Percentiles rank a stretch among this genome's conserved stretches.
phyloP scores from a whole-genome alignment of 2,113 vertebrate species.

The Nerophis lumbriciformis region DNA sequence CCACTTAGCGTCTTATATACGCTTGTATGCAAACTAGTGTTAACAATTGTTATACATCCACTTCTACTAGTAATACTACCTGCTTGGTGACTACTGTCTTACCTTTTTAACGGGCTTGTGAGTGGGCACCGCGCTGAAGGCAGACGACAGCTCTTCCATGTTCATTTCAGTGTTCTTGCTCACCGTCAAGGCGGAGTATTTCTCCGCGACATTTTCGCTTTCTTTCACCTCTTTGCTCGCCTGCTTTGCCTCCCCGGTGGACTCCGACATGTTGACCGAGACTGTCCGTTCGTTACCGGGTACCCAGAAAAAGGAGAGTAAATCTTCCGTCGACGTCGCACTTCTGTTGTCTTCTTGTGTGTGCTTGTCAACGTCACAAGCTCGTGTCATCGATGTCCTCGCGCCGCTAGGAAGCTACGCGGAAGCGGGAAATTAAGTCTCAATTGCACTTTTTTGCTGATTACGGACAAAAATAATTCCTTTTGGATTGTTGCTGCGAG shows the following conservation, averaged over 20 bases:
- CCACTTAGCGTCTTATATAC: neutral
- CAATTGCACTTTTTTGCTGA: neutral
- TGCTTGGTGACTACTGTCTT: constrained; percentile 3
- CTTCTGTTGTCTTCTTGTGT: neutral
- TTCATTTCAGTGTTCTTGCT: constrained; percentile 66
- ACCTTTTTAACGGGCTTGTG: constrained; percentile 75
- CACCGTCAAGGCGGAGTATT: constrained; percentile 69
- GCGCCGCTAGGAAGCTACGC: constrained; percentile 26
- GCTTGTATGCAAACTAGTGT: no score
- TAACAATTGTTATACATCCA: no score
- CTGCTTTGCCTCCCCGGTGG: constrained; percentile 60
- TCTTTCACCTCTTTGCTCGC: constrained; percentile 73
- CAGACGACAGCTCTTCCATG: constrained; percentile 63
- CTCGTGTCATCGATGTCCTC: constrained; percentile 13
- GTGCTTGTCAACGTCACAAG: constrained; percentile 5
- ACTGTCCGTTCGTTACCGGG: constrained; percentile 8
- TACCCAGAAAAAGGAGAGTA: neutral
- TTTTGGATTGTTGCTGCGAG: neutral
- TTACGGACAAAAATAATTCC: neutral
- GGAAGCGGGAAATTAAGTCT: neutral
- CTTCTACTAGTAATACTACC: no score
- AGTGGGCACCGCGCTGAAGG: constrained; percentile 62
- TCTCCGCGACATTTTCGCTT: constrained; percentile 74
- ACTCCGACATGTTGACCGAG: constrained; percentile 50
- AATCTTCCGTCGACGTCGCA: neutral